A percentile compares a stretch with the other conserved stretches of the same genome.
Evolutionary conservation across 2,113 vertebrate genomes (phyloP).

Genomic region (Patagioenas fasciata): DNA sequence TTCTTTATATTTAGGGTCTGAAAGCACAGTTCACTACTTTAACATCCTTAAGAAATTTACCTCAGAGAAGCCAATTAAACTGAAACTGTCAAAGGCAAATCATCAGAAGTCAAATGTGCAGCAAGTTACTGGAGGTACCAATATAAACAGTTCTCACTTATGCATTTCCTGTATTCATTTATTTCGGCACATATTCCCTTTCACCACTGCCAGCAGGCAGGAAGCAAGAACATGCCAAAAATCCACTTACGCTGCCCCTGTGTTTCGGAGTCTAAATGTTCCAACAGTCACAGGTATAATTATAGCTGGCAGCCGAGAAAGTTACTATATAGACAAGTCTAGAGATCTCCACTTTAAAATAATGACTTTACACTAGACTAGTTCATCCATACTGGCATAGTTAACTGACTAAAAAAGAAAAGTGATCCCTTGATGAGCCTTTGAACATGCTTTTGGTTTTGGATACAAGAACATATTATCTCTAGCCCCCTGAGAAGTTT

Average conservation of each 20-base stretch:
- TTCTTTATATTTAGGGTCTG: neutral
- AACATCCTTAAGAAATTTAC: neutral
- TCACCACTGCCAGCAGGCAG: neutral
- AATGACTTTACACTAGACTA: neutral
- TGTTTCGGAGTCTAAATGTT: neutral
- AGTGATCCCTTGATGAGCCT: neutral
- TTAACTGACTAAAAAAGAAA: neutral
- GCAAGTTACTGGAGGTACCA: neutral
- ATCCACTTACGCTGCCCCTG: neutral
- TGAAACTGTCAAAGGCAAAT: neutral
- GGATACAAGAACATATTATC: neutral
- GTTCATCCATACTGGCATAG: neutral
- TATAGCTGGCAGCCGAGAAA: constrained; percentile 12
- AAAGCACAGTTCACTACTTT: neutral
- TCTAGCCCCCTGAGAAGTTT: neutral
- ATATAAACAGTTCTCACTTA: neutral
- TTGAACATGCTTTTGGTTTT: neutral
- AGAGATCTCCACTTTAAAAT: neutral
- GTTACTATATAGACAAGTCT: constrained; percentile 1
- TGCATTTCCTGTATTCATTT: neutral
- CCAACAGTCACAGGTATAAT: constrained; percentile 3
- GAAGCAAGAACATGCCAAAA: constrained; percentile 2
- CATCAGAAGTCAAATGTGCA: neutral
- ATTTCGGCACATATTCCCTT: neutral
- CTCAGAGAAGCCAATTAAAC: neutral